Percentiles rank a stretch among this genome's conserved stretches.
phyloP scores from a whole-genome alignment of 2,797 vertebrate genomes.

The Rachycentron canadum region DNA sequence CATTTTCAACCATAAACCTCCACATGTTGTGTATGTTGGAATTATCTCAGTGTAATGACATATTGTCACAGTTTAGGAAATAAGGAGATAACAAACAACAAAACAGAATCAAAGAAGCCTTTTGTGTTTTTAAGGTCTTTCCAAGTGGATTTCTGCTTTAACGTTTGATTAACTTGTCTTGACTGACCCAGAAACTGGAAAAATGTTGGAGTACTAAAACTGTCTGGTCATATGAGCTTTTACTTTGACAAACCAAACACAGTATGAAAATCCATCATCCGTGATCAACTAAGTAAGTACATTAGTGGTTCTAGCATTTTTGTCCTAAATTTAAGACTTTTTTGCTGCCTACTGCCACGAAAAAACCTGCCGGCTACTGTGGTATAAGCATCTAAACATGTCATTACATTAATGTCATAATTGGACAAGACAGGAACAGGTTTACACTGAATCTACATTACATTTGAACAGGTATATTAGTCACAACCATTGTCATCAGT shows the following conservation, averaged over 20 bases:
- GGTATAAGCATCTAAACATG: conserved; percentile 24
- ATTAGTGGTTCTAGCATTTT: not conserved
- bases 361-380: conserved; percentile 55
- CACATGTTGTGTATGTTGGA: conserved; percentile 11
- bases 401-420: conserved; percentile 12
- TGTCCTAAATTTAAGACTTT: conserved; percentile 27
- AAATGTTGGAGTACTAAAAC: not conserved
- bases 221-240: conserved; percentile 21
- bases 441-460: conserved; percentile 42
- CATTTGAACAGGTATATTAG: conserved; percentile 22
- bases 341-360: conserved; percentile 63
- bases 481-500: conserved; percentile 8
- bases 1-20: conserved; percentile 17
- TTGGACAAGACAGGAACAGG: conserved; percentile 28
- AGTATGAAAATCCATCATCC: not conserved
- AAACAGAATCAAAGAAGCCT: conserved; percentile 10
- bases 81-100: not conserved
- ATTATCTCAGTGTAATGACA: conserved; percentile 6
- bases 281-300: not conserved
- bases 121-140: conserved; percentile 6
- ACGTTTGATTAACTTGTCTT: conserved; percentile 16
- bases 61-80: conserved; percentile 14
- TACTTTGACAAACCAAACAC: not conserved
- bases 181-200: conserved; percentile 14
- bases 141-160: not conserved